These are phyloP conservation scores for Myrmophylax atrothorax DNA, from an alignment of 2,113 vertebrate genomes.

Conservation along the genomic window DNA sequence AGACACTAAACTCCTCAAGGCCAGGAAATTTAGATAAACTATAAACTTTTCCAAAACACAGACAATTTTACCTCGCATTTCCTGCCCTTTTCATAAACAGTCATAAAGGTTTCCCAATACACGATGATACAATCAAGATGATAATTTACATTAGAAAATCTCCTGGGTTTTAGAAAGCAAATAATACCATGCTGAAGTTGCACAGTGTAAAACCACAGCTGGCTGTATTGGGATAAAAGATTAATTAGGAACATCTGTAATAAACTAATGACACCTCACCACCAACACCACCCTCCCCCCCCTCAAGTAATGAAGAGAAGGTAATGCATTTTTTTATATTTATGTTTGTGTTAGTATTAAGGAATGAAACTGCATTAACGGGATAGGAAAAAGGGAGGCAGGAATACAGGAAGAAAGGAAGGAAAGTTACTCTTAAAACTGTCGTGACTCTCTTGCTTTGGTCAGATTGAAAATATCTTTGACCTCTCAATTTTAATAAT, in stretches of 20 bases:
- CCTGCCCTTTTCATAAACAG: constrained; percentile 18
- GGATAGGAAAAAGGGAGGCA: not conserved
- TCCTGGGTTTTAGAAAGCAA: not conserved
- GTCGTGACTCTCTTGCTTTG: not conserved
- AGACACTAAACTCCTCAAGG: not conserved
- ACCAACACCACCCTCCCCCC: no score
- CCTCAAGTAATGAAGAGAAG: not conserved
- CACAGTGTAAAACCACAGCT: not conserved
- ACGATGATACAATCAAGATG: not conserved
- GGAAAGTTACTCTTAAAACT: not conserved
- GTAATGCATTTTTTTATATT: no score
- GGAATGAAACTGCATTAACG: not conserved
- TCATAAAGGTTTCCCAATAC: not conserved
- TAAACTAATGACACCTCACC: not conserved
- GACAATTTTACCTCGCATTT: constrained; percentile 18
- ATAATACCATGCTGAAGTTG: not conserved
- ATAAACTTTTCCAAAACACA: not conserved
- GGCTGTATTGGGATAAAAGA: not conserved
- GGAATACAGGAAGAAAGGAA: not conserved
- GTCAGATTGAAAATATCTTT: not conserved
- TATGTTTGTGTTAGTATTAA: not conserved
- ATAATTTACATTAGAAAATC: not conserved
- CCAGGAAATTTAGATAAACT: constrained; percentile 25
- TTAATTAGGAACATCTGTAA: not conserved
- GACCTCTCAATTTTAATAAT: not conserved